Conservation (phyloP, 2,888 invertebrate species). For the Corbicula japonica region DNA sequence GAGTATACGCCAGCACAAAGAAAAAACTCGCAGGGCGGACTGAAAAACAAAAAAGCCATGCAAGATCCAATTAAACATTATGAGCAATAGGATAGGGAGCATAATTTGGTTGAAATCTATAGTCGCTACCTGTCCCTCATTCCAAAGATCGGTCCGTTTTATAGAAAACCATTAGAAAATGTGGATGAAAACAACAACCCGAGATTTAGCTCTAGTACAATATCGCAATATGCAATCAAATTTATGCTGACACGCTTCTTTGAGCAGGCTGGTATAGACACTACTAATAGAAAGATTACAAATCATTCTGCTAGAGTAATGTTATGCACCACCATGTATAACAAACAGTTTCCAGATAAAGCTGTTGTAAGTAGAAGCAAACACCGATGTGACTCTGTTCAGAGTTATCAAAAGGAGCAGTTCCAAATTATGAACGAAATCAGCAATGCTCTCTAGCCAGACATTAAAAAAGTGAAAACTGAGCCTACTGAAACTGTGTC, state of each 20-base stretch:
- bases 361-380: no score
- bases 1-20: background rate
- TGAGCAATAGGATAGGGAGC: background rate
- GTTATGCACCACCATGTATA: no score
- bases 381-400: no score
- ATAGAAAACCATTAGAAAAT: background rate
- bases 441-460: no score
- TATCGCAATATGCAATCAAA: background rate
- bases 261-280: slow-evolving; percentile 6
- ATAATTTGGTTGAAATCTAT: background rate
- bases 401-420: no score
- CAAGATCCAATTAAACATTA: background rate
- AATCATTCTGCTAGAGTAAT: no score
- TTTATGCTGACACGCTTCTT: slow-evolving; percentile 4
- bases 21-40: slow-evolving; percentile 9
- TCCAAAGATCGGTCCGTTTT: background rate
- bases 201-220: background rate
- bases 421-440: no score
- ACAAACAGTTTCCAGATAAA: no score
- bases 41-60: background rate
- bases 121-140: background rate
- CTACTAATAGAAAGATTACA: no score
- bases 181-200: background rate
- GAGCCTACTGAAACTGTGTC: no score
- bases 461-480: no score